A percentile compares a stretch with the other conserved stretches of the same genome.
Evolutionary conservation across 2,888 invertebrate genomes (phyloP).

Genomic region (Unio delphinus): DNA sequence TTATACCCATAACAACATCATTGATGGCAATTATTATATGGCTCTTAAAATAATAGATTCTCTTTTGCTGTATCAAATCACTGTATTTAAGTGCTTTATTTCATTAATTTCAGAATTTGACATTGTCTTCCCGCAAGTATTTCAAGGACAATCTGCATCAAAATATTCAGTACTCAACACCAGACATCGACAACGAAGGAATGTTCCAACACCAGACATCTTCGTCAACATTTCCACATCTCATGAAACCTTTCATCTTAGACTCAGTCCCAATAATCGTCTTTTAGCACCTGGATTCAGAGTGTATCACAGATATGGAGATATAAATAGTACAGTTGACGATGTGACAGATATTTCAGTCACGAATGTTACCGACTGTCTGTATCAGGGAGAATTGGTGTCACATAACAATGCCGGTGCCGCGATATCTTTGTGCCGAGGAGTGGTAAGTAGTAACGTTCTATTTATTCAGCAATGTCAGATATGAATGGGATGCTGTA

Average conservation of each 20-base stretch:
- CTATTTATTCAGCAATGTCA: too few relatives aligned
- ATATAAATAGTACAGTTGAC: conserved; percentile 15
- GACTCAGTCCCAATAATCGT: conserved; percentile 29
- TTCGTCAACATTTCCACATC: conserved; percentile 39
- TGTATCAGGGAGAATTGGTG: conserved; percentile 27
- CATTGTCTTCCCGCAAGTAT: conserved; percentile 28
- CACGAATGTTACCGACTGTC: conserved; percentile 19
- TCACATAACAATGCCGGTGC: conserved; percentile 28
- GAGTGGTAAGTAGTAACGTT: conserved; percentile 37
- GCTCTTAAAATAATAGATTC: too few relatives aligned
- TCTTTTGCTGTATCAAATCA: too few relatives aligned
- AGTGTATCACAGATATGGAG: conserved; percentile 39
- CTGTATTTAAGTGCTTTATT: background rate
- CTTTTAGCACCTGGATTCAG: conserved; percentile 41
- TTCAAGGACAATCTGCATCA: conserved; percentile 13
- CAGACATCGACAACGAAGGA: conserved; percentile 13
- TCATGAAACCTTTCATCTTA: conserved; percentile 37
- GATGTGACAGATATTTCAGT: conserved; percentile 22
- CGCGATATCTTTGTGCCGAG: conserved; percentile 43
- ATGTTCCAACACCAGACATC: conserved; percentile 18
- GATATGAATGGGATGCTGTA: too few relatives aligned
- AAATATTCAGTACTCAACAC: conserved; percentile 12
- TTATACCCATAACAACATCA: too few relatives aligned
- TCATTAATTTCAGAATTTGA: conserved; percentile 36
- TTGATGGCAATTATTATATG: too few relatives aligned